Conservation (phyloP, 2,888 invertebrate species). For the Oligia fasciuncula region DNA sequence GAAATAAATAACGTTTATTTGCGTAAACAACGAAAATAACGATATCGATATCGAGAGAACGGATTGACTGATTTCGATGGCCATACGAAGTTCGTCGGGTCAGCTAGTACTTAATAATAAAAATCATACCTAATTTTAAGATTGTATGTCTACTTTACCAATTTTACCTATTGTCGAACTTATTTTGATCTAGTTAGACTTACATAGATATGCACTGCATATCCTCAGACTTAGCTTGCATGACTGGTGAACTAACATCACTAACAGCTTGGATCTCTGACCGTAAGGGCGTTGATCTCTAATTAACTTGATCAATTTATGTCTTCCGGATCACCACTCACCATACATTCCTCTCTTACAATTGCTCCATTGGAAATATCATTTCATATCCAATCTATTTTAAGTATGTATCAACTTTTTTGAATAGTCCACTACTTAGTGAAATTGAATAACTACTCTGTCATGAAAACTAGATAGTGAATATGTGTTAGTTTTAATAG, state of each 20-base stretch:
- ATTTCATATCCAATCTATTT: background rate
- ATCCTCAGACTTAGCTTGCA: too few species aligned
- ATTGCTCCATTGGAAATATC: conserved; percentile 17
- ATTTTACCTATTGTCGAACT: background rate
- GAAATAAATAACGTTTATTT: too few species aligned
- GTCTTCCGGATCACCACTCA: conserved; percentile 49
- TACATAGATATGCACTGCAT: too few species aligned
- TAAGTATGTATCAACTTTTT: background rate
- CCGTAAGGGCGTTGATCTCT: conserved; percentile 57
- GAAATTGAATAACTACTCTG: background rate
- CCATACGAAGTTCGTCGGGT: too few species aligned
- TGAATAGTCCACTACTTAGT: background rate
- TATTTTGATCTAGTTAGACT: background rate
- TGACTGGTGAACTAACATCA: background rate
- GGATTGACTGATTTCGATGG: too few species aligned
- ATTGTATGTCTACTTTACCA: background rate
- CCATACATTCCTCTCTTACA: conserved; percentile 17
- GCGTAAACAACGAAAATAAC: too few species aligned
- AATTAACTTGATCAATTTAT: conserved; percentile 56
- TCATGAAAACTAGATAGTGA: background rate
- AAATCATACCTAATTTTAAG: background rate
- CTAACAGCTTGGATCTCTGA: conserved; percentile 30
- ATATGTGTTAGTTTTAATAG: too few species aligned
- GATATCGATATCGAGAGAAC: too few species aligned
- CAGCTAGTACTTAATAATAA: too few species aligned